Base-by-base conservation (phyloP, 92 coral and sea anemone genomes). In the Zoanthus solanderi region DNA sequence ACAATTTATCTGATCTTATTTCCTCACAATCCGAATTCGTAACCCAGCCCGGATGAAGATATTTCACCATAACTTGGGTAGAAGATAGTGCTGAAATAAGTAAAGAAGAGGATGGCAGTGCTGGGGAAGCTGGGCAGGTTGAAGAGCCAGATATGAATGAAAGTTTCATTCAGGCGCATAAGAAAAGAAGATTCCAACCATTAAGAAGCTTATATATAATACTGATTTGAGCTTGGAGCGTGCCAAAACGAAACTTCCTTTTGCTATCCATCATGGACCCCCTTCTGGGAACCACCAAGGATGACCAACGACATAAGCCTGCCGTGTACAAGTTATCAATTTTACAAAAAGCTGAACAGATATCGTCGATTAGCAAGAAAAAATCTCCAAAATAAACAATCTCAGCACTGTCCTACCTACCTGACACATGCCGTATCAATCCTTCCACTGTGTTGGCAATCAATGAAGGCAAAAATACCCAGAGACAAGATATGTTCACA, bases 161-260 rank as follows among this genome's bases (percentile, higher is more conserved):
- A 3, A 57, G 6, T 12, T 57, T 57, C 12, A 4, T 57, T 9
- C 15, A 57, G 16, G 63, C 63, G 4, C 63, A 57, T 15, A 18
- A 18, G 37, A 66, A 66, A 32, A 66, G 72, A 57, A 57, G 12
- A 16, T 2, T 57, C 23, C 23, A 23, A 15, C 16, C 30, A 9
- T 6, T 6, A 31, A 69, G 15, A 69, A 69, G 74, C 74, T 69
- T 0, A 45, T 69, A 0, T 16, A 29, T 69, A 45, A 69, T 9
- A 30, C 30, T 69, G 74, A 69, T 11, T 69, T 45, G 2, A 69
- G 74, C 74, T 9, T 69, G 2, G 46, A 69, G 10, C 74, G 44
- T 31, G 77, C 77, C 77, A 72, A 72, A 72, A 72, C 71, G 82
- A 0, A 88, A 71, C 34, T 82, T 88, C 14, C 89, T 86, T 57